Base-by-base conservation (phyloP, 2,888 invertebrate species). In the Acrocyrtus sp. region DNA sequence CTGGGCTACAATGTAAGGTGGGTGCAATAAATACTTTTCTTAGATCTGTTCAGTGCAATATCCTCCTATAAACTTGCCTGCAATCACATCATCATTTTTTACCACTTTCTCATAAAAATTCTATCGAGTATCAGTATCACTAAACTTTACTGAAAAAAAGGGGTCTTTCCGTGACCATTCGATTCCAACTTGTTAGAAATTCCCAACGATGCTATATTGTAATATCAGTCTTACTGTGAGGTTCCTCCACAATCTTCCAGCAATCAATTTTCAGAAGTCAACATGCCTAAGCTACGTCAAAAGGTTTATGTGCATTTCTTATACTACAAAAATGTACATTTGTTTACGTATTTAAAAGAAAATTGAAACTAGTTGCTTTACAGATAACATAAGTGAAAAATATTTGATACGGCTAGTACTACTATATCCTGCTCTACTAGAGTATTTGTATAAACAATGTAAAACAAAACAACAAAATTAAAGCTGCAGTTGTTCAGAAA, bases 401-500 rank as follows among this genome's bases (percentile, higher is more conserved):
- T n/a, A n/a, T n/a, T n/a, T n/a, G n/a, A n/a, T n/a, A n/a, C n/a
- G n/a, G n/a, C n/a, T n/a, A n/a, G n/a, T n/a, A n/a, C n/a, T n/a
- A n/a, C n/a, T n/a, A n/a, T n/a, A n/a, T n/a, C n/a, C n/a, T n/a
- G n/a, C n/a, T n/a, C n/a, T n/a, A n/a, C n/a, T n/a, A n/a, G n/a
- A n/a, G n/a, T n/a, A n/a, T n/a, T n/a, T n/a, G n/a, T n/a, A n/a
- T n/a, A 48, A 21, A 48, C 3, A 21, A 45, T 45, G n/a, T 5
- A 45, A 45, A 45, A 45, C 45, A 45, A 45, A 15, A 48, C 17
- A 48, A 48, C 48, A 24, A 43, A 68, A 56, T 69, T 69, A 69
- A 69, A 69, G 69, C 69, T 69, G 62, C 50, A 56, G 47, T 34
- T 62, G 53, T 56, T 39, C 66, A 60, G 43, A 60, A 61, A 17